A percentile compares a stretch with the other conserved stretches of the same genome.
Conservation (phyloP, 2,797 vertebrate species). For the Anabacerthia variegaticeps region DNA sequence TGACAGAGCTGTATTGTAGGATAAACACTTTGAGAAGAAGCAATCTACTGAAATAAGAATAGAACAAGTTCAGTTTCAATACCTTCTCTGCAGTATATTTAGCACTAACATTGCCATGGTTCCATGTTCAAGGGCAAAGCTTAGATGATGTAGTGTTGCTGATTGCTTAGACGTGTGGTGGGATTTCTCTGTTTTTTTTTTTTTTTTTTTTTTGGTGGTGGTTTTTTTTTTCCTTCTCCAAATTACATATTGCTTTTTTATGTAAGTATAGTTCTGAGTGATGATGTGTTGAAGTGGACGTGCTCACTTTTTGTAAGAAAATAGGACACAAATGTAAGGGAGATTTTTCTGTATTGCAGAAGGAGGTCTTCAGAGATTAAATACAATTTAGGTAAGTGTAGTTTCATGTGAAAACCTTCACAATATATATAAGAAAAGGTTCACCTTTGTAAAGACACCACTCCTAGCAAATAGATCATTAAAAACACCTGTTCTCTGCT, state of each 20-base stretch:
- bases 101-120: rapidly evolving
- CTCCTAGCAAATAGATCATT: not conserved
- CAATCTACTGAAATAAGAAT: not conserved
- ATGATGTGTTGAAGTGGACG: not conserved
- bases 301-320: not conserved
- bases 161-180: not conserved
- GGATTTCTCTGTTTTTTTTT: not conserved
- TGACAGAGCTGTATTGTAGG: not conserved
- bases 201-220: not conserved
- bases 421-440: rapidly evolving
- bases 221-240: not conserved
- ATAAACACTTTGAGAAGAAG: not conserved
- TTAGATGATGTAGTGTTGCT: not conserved
- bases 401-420: not conserved
- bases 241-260: not conserved
- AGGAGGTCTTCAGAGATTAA: not conserved
- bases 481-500: not conserved
- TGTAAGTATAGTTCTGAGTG: not conserved
- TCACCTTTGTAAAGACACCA: not conserved
- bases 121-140: not conserved
- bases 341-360: not conserved
- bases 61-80: not conserved
- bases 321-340: not conserved
- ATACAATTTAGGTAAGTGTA: not conserved
- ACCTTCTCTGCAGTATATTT: not conserved